These are phyloP conservation scores for Scylla paramamosain DNA, from an alignment of 1,140 invertebrate genomes.

Conservation along the genomic window DNA sequence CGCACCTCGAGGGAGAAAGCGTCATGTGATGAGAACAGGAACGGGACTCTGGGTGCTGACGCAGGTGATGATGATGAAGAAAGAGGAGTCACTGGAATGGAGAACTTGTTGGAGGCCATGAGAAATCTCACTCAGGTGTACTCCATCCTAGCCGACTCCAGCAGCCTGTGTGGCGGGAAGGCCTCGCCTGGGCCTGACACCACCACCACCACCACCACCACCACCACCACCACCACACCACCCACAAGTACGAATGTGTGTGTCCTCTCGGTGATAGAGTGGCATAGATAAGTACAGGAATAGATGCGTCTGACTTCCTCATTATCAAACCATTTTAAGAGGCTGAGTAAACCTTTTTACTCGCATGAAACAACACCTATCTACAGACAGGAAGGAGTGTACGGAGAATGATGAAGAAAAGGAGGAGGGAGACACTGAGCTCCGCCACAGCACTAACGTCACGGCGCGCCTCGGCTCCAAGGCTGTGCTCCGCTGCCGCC, in stretches of 20 bases:
- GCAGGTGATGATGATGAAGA: background rate
- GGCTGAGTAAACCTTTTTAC: background rate
- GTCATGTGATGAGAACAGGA: background rate
- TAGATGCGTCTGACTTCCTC: background rate
- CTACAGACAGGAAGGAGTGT: background rate
- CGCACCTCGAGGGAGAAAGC: background rate
- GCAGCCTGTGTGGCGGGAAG: slow-evolving; percentile 5
- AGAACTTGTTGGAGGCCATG: slow-evolving; percentile 41
- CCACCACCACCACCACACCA: background rate
- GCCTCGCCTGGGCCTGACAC: background rate
- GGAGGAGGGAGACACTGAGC: background rate
- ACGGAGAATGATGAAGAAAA: background rate
- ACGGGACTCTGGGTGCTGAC: background rate
- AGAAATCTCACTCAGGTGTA: slow-evolving; percentile 16
- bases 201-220: background rate
- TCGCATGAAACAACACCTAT: background rate
- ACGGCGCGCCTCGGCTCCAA: background rate
- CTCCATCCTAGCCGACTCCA: slow-evolving; percentile 16
- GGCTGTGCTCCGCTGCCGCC: slow-evolving; percentile 27
- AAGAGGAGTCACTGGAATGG: background rate
- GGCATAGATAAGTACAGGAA: background rate
- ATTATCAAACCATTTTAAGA: background rate
- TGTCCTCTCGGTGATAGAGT: background rate
- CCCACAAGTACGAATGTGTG: background rate
- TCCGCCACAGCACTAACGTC: background rate